Conservation (phyloP, 1,140 invertebrate species). For the Drosophila cardini region DNA sequence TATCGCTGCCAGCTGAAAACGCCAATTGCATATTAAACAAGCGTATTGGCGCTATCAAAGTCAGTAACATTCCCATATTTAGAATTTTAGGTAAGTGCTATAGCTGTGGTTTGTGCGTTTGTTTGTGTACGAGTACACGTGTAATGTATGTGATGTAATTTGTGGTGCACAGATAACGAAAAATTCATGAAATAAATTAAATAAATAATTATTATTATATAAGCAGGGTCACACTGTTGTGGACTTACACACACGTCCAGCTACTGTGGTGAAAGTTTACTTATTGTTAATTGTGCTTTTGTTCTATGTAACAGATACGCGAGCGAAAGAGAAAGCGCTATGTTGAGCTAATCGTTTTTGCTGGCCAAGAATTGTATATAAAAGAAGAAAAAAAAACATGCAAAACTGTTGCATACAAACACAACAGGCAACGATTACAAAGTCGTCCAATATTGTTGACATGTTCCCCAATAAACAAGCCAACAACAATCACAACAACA, state of each 20-base stretch:
- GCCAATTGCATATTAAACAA: slow-evolving; percentile 11
- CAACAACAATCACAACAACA: slow-evolving; percentile 6
- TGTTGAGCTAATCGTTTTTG: neutral
- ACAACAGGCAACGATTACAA: slow-evolving; percentile 31
- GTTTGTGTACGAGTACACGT: slow-evolving; percentile 17
- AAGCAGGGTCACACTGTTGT: slow-evolving; percentile 24
- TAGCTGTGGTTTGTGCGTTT: neutral
- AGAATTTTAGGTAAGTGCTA: slow-evolving; percentile 7
- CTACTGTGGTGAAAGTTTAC: slow-evolving; percentile 38
- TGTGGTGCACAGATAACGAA: slow-evolving; percentile 39
- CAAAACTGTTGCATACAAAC: slow-evolving; percentile 45
- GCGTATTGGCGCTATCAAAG: neutral
- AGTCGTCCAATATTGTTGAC: slow-evolving; percentile 28
- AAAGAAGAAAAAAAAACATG: slow-evolving; percentile 28
- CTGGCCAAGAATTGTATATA: neutral
- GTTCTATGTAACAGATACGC: neutral
- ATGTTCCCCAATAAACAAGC: slow-evolving; percentile 5
- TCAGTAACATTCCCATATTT: slow-evolving; percentile 14
- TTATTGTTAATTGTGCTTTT: neutral
- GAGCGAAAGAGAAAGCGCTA: neutral
- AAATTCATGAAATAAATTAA: slow-evolving; percentile 13
- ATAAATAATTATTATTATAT: slow-evolving; percentile 43
- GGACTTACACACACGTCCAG: neutral
- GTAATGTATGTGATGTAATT: slow-evolving; percentile 65
- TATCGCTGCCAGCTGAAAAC: slow-evolving; percentile 9